Evolutionary conservation across 2,797 vertebrate species (phyloP).

Genomic region (Lacerta agilis): DNA sequence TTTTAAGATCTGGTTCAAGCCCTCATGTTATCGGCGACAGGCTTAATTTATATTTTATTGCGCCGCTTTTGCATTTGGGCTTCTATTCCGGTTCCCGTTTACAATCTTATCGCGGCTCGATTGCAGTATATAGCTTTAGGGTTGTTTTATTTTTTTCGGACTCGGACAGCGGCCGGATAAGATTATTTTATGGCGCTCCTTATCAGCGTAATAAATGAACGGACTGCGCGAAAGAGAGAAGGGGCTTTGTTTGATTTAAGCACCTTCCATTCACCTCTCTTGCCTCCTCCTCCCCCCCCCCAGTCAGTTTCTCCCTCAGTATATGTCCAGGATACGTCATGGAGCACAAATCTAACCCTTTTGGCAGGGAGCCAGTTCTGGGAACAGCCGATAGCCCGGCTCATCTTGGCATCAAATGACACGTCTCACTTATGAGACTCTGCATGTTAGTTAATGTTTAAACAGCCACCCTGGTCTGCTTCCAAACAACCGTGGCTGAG

Average conservation of each 20-base stretch:
- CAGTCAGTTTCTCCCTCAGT: rapidly evolving
- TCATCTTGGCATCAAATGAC: background rate
- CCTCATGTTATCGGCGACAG: too few species aligned
- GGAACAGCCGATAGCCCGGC: too few species aligned
- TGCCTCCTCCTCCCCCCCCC: background rate
- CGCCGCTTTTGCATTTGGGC: too few species aligned
- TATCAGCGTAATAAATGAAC: background rate
- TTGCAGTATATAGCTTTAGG: too few species aligned
- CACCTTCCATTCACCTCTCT: background rate
- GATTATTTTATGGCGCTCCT: too few species aligned
- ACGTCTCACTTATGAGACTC: background rate
- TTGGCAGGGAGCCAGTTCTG: background rate
- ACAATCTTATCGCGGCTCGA: too few species aligned
- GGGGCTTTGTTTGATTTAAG: background rate
- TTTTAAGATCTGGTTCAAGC: too few species aligned
- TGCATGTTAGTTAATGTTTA: conserved; percentile 8
- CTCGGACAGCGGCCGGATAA: too few species aligned
- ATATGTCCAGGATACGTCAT: background rate
- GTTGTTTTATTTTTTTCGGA: too few species aligned
- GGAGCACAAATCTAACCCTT: background rate
- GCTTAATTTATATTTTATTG: too few species aligned
- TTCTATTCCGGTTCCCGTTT: too few species aligned
- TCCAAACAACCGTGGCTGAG: background rate
- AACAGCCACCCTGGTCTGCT: background rate
- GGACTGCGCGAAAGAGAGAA: too few species aligned